Percentiles rank a stretch among this genome's conserved stretches.
phyloP scores from a whole-genome alignment of 1,140 invertebrate genomes.

The Scaptomyza hsui region DNA sequence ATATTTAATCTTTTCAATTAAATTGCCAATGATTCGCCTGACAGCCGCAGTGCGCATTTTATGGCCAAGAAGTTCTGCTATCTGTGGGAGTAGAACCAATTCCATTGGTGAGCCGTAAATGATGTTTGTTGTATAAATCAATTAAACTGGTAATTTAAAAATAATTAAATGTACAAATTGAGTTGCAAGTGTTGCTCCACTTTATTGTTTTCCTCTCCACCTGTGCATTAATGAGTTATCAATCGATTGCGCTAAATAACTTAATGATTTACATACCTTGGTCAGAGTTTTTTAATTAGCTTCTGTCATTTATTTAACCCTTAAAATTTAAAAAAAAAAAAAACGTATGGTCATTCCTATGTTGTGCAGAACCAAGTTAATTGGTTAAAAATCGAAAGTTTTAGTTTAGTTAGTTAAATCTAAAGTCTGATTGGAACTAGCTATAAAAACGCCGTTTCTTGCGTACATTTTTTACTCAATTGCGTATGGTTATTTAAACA shows the following conservation, averaged over 20 bases:
- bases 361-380: too few relatives aligned
- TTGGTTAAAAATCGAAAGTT: too few relatives aligned
- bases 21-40: constrained; percentile 67
- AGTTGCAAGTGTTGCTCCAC: constrained; percentile 32
- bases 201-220: not conserved
- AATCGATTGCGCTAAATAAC: not conserved
- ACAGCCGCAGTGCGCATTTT: constrained; percentile 14
- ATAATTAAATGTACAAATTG: constrained; percentile 72
- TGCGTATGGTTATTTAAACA: too few relatives aligned
- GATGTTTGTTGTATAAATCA: constrained; percentile 70
- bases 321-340: too few relatives aligned
- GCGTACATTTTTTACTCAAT: too few relatives aligned
- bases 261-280: too few relatives aligned
- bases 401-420: too few relatives aligned
- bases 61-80: constrained; percentile 46
- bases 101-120: constrained; percentile 52
- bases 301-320: too few relatives aligned
- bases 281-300: too few relatives aligned
- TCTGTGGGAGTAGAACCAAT: constrained; percentile 45
- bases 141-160: constrained; percentile 73
- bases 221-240: not conserved
- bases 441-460: too few relatives aligned
- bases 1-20: constrained; percentile 82
- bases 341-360: too few relatives aligned
- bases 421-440: too few relatives aligned